Percentiles rank a stretch among this genome's conserved stretches.
Evolutionary conservation across 2,888 invertebrate genomes (phyloP).

Genomic region (Aphodius sticticus): DNA sequence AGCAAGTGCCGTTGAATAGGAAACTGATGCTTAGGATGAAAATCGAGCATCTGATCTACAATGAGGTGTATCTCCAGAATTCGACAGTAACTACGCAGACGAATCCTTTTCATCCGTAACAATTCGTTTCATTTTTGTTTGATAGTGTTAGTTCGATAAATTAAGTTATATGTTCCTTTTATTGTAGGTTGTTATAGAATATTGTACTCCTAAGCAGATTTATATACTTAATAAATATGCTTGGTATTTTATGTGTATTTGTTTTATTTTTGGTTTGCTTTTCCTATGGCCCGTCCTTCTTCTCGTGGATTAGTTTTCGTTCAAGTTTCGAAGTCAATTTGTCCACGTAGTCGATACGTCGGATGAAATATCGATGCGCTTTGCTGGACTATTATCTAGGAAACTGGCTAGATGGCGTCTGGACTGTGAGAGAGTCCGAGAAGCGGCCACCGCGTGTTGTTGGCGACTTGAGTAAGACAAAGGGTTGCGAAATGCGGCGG

Average conservation of each 20-base stretch:
- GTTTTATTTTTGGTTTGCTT: neutral
- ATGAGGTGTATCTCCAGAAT: slow-evolving; percentile 41
- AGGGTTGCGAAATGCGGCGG: slow-evolving; percentile 32
- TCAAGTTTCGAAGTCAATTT: too few relatives aligned
- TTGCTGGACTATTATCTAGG: slow-evolving; percentile 18
- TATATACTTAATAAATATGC: slow-evolving; percentile 12
- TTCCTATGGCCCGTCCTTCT: neutral
- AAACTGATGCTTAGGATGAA: slow-evolving; percentile 46
- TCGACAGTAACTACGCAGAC: slow-evolving; percentile 27
- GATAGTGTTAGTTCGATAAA: slow-evolving; percentile 12
- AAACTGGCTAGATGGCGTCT: slow-evolving; percentile 17
- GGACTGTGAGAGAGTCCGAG: too few relatives aligned
- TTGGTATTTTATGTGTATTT: neutral
- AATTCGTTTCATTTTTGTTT: neutral
- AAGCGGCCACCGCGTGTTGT: slow-evolving; percentile 8
- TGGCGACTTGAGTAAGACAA: slow-evolving; percentile 35
- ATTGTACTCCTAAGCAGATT: neutral
- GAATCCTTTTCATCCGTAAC: slow-evolving; percentile 23
- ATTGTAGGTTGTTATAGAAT: neutral
- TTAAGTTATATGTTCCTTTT: neutral
- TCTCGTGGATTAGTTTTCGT: too few relatives aligned
- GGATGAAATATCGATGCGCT: slow-evolving; percentile 17
- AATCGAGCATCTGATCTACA: slow-evolving; percentile 45
- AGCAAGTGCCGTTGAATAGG: slow-evolving; percentile 42
- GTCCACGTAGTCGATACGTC: neutral